Evolutionary conservation across 2,888 invertebrate genomes (phyloP).

Genomic region (Sminthurides aquaticus): DNA sequence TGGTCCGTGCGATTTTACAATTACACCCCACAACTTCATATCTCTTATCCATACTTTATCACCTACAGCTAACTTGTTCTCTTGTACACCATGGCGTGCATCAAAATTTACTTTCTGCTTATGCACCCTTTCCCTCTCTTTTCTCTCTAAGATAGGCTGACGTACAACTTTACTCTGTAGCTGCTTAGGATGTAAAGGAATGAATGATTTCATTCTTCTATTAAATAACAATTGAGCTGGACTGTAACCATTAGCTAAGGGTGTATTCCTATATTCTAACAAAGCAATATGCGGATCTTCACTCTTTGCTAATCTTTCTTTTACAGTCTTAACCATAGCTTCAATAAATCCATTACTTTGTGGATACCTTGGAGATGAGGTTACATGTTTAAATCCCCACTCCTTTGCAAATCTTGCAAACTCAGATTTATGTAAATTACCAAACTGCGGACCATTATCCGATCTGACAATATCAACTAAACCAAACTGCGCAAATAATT

Average conservation of each 20-base stretch:
- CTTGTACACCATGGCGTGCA: background rate
- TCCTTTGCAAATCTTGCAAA: conserved; percentile 31
- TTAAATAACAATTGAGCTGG: background rate
- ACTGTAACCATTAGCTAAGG: background rate
- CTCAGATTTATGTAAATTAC: conserved; percentile 6
- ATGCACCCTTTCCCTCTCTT: background rate
- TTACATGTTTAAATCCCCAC: conserved; percentile 34
- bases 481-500: no score
- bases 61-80: no score
- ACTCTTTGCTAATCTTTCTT: no score
- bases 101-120: background rate
- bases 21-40: no score
- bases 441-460: conserved; percentile 39
- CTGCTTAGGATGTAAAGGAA: no score
- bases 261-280: background rate
- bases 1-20: no score
- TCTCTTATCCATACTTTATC: no score
- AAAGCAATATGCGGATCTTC: conserved; percentile 26
- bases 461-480: conserved; percentile 32
- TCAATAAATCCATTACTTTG: no score
- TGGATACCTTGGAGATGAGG: no score
- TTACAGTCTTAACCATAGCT: no score
- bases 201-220: background rate
- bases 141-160: no score
- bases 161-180: no score